phyloP scores from a whole-genome alignment of 2,888 invertebrate species.

The Cryptophagus acutangulus region DNA sequence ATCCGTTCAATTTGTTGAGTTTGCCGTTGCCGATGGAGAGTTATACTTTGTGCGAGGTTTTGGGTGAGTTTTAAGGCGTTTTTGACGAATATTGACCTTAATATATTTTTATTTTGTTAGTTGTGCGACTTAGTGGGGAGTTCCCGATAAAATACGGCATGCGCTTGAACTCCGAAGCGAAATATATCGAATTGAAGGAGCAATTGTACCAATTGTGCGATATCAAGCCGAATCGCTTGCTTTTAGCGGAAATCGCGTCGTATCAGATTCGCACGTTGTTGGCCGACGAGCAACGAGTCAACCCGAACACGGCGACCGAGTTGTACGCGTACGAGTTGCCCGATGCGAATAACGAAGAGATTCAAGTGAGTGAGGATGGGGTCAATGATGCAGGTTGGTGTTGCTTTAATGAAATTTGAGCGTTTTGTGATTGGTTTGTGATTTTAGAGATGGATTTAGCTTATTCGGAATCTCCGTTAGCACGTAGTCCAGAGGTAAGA shows the following conservation, averaged over 20 bases:
- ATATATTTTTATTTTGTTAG: constrained; percentile 47
- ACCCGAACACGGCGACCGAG: constrained; percentile 51
- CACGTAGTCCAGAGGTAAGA: constrained; percentile 58
- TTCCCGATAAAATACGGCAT: constrained; percentile 82
- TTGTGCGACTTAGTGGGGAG: constrained; percentile 74
- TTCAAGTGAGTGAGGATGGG: constrained; percentile 23
- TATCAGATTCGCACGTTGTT: constrained; percentile 57
- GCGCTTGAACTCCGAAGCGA: constrained; percentile 76
- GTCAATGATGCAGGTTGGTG: constrained; percentile 30
- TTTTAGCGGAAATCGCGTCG: constrained; percentile 68
- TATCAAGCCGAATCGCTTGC: constrained; percentile 57
- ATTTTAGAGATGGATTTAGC: constrained; percentile 38
- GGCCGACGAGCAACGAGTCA: constrained; percentile 52
- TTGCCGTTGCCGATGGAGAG: constrained; percentile 89
- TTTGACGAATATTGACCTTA: background rate
- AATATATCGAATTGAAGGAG: constrained; percentile 69
- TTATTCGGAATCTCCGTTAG: constrained; percentile 40
- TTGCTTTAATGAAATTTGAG: constrained; percentile 2
- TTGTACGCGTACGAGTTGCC: constrained; percentile 70
- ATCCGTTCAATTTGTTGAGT: constrained; percentile 84
- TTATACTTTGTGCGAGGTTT: constrained; percentile 69
- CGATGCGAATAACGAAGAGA: constrained; percentile 34
- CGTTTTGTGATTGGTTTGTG: constrained; percentile 4
- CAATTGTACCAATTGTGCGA: constrained; percentile 62
- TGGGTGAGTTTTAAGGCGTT: constrained; percentile 45